Evolutionary conservation across 2,797 vertebrate genomes (phyloP).

Genomic region (Discoglossus pictus): DNA sequence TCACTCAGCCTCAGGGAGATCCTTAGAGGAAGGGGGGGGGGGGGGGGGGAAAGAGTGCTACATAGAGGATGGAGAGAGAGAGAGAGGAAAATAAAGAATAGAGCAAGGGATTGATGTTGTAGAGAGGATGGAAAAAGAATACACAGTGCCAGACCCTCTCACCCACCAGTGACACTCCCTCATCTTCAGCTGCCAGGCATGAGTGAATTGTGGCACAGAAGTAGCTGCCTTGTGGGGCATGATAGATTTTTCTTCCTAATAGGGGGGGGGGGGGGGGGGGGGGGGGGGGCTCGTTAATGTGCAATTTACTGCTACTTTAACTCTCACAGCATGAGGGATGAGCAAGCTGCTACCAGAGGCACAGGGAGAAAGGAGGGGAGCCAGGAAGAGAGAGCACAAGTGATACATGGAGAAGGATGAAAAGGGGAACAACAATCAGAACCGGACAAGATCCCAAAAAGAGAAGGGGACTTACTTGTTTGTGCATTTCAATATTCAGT

Average conservation of each 20-base stretch:
- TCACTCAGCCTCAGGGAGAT: background rate
- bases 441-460: background rate
- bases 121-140: conserved; percentile 7
- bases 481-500: conserved; percentile 99
- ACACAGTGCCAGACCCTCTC: background rate
- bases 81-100: background rate
- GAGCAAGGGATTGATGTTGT: background rate
- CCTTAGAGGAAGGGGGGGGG: background rate
- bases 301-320: conserved; percentile 75
- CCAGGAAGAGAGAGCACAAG: background rate
- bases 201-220: conserved; percentile 55
- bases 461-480: conserved; percentile 85
- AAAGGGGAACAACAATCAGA: background rate
- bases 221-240: conserved; percentile 58
- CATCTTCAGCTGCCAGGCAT: background rate
- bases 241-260: conserved; percentile 69
- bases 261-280: conserved; percentile 61
- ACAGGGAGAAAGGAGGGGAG: background rate
- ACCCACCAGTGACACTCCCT: background rate
- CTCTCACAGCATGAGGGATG: conserved; percentile 67
- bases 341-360: conserved; percentile 56
- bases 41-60: no score
- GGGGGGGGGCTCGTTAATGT: conserved; percentile 70
- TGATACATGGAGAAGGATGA: background rate
- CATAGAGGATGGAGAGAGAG: no score